Conservation (phyloP, 2,888 invertebrate species). For the Philhelius pedissequus region DNA sequence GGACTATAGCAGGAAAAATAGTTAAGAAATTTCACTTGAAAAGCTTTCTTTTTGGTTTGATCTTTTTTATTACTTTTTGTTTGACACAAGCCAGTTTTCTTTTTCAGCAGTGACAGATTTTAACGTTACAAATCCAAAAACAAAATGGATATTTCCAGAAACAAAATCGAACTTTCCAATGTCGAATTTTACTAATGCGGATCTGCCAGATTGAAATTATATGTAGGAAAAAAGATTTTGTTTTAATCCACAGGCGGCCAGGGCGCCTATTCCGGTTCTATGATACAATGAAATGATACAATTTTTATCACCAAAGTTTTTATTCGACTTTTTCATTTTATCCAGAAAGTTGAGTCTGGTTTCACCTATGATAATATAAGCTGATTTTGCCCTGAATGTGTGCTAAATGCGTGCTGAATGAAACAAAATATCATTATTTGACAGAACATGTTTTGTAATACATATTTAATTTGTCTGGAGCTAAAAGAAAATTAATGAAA, state of each 20-base stretch:
- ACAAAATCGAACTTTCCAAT: background rate
- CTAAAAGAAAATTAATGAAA: too few species aligned
- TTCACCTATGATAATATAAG: too few species aligned
- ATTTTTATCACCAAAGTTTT: too few species aligned
- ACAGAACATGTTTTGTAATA: too few species aligned
- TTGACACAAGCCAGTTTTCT: conserved; percentile 69
- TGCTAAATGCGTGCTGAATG: too few species aligned
- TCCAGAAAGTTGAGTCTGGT: too few species aligned
- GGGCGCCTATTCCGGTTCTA: background rate
- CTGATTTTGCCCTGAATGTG: too few species aligned
- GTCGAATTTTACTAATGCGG: background rate
- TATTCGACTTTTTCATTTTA: too few species aligned
- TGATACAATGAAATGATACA: too few species aligned
- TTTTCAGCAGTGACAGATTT: conserved; percentile 69
- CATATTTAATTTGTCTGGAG: too few species aligned
- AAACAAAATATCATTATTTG: too few species aligned
- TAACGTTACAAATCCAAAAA: conserved; percentile 70
- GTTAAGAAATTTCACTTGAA: conserved; percentile 56
- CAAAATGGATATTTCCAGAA: conserved; percentile 69
- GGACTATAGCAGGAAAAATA: background rate
- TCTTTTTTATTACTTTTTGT: conserved; percentile 47
- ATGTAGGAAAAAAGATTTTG: background rate
- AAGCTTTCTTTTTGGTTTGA: conserved; percentile 59
- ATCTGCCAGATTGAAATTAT: conserved; percentile 36
- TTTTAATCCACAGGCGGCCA: background rate